Conservation (phyloP, 2,888 invertebrate species). For the Epirrhoe tristata region DNA sequence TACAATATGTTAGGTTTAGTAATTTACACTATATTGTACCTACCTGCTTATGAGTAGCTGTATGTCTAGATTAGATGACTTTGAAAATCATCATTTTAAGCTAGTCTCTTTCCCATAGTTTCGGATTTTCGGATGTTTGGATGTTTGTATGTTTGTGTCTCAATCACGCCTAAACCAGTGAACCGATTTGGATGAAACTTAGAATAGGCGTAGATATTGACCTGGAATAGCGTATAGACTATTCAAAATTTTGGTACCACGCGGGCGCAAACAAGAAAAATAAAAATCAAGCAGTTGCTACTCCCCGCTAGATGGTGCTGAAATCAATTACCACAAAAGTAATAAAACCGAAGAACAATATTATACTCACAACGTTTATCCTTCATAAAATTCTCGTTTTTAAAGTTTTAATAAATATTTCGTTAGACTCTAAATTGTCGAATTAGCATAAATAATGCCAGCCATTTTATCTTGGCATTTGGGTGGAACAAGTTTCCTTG, state of each 20-base stretch:
- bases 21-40: constrained; percentile 14
- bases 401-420: constrained; percentile 38
- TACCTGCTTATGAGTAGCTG: background rate
- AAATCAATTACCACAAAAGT: constrained; percentile 12
- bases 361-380: constrained; percentile 2
- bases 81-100: too few species aligned
- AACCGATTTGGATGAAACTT: too few species aligned
- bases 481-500: constrained; percentile 35
- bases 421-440: constrained; percentile 51
- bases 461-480: constrained; percentile 57
- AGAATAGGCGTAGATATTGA: too few species aligned
- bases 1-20: constrained; percentile 20
- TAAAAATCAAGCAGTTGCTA: background rate
- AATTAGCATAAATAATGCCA: constrained; percentile 64
- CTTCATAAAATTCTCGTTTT: constrained; percentile 12
- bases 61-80: background rate
- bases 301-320: constrained; percentile 35
- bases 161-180: too few species aligned
- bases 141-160: too few species aligned
- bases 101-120: too few species aligned
- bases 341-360: constrained; percentile 15
- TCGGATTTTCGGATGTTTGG: too few species aligned
- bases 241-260: too few species aligned
- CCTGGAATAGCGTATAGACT: too few species aligned
- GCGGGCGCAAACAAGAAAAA: too few species aligned